These are phyloP conservation scores for Lamellibrachia luymesi DNA, from an alignment of 1,140 invertebrate genomes.

Conservation along the genomic window DNA sequence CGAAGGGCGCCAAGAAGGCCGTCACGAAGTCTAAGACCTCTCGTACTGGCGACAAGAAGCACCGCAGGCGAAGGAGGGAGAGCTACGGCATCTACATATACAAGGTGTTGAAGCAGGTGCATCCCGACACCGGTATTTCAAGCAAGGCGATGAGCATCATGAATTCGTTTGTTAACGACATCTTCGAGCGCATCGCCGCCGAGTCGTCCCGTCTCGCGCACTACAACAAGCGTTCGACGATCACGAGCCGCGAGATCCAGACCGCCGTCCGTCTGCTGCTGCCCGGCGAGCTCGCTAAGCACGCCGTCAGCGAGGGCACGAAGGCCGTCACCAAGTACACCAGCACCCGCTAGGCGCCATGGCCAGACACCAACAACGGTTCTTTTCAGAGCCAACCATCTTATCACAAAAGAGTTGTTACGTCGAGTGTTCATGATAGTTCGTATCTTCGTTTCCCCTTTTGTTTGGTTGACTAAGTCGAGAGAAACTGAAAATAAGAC, in stretches of 20 bases:
- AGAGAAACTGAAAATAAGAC: too few species aligned
- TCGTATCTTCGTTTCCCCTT: too few species aligned
- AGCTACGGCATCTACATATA: slow-evolving; percentile 60
- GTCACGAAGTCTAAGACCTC: slow-evolving; percentile 19
- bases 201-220: slow-evolving; percentile 51
- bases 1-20: slow-evolving; percentile 24
- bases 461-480: too few species aligned
- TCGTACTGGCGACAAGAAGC: slow-evolving; percentile 25
- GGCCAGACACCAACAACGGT: slow-evolving; percentile 24
- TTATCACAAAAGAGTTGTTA: neutral
- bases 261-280: slow-evolving; percentile 65
- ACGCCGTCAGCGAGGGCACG: slow-evolving; percentile 63
- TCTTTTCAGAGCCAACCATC: slow-evolving; percentile 34
- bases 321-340: slow-evolving; percentile 66
- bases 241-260: slow-evolving; percentile 66
- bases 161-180: slow-evolving; percentile 49
- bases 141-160: slow-evolving; percentile 47
- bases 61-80: slow-evolving; percentile 60
- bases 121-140: slow-evolving; percentile 70
- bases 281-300: slow-evolving; percentile 66
- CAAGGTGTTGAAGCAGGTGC: slow-evolving; percentile 68
- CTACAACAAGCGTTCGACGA: slow-evolving; percentile 56
- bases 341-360: slow-evolving; percentile 55
- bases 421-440: neutral
- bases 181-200: slow-evolving; percentile 57